Percentiles rank a stretch among this genome's conserved stretches.
These are phyloP conservation scores for Lysiphlebus fabarum DNA, from an alignment of 1,140 invertebrate species.

Conservation along the genomic window DNA sequence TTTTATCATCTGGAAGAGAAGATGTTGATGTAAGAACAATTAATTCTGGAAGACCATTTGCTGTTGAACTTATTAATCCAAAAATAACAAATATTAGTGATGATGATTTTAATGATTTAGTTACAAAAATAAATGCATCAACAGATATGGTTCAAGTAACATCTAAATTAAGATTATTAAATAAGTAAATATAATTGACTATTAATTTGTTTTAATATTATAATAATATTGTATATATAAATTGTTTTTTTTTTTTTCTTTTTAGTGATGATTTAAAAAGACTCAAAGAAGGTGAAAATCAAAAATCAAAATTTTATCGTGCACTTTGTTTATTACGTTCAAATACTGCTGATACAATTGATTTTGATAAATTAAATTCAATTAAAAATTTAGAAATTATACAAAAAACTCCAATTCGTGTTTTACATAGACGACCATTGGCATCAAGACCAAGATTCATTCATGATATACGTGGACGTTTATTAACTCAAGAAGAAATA, in stretches of 20 bases:
- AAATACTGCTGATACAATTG: slow-evolving; percentile 35
- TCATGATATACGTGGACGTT: slow-evolving; percentile 59
- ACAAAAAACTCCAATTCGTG: slow-evolving; percentile 81
- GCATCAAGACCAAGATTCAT: slow-evolving; percentile 64
- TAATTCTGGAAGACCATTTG: slow-evolving; percentile 83
- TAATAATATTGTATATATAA: slow-evolving; percentile 1
- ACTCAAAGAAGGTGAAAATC: slow-evolving; percentile 83
- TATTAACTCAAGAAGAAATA: slow-evolving; percentile 32
- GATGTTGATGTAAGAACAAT: slow-evolving; percentile 90
- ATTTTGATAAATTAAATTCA: slow-evolving; percentile 57
- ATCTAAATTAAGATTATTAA: slow-evolving; percentile 63
- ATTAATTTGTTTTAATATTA: slow-evolving; percentile 11
- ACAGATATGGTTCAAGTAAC: slow-evolving; percentile 62
- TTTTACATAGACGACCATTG: slow-evolving; percentile 77
- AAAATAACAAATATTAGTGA: slow-evolving; percentile 56
- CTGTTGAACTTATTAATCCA: slow-evolving; percentile 76
- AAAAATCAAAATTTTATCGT: slow-evolving; percentile 80
- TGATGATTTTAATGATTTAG: slow-evolving; percentile 58
- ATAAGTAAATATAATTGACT: slow-evolving; percentile 52
- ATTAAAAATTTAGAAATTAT: slow-evolving; percentile 61
- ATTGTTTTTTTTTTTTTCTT: slow-evolving; percentile 41
- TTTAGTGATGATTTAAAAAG: slow-evolving; percentile 61
- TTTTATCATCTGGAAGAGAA: slow-evolving; percentile 90
- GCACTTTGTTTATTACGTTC: slow-evolving; percentile 68
- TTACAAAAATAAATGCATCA: slow-evolving; percentile 62